Evolutionary conservation across 2,888 invertebrate genomes (phyloP), one percentile per base, ranked within the genome.

Genomic region (Eretmocerus hayati): DNA sequence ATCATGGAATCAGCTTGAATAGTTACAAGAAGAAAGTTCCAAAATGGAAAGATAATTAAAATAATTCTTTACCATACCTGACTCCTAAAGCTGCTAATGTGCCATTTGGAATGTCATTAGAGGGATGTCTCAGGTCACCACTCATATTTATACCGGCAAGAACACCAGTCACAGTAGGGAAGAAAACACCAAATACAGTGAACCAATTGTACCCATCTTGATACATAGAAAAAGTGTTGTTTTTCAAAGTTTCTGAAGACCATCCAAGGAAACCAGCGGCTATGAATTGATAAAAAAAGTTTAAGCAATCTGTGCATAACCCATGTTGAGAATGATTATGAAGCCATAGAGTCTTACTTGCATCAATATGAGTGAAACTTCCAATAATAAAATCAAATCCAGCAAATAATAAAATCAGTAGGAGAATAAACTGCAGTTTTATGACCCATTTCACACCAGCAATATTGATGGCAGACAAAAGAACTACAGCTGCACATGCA

Each of bases 391-490:
- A 94, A 74, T 96, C 95, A 58, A 92, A 75, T 11, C 91, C 92
- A 50, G 95, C 93, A 53, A 93, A 72, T 44, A 93, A 77, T 49
- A 97, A 78, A 46, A 94, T 81, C 58, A 93, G 76, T 20, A 96
- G 77, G 37, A 97, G 78, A 26, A 87, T 75, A 74, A 96, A 92
- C 69, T 97, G 96, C 46, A 96, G 75, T 65, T 96, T 91, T 48
- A 97, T 87, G 21, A 97, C 95, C 94, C 95, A 96, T 71, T 95
- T 95, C 1, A 97, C 95, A 33, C 96, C 96, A 21, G 95, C 94
- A 35, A 95, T 79, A 74, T 97, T 96, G 58, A 96, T 93, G 53
- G 87, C 83, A 46, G 92, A 85, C 16, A 96, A 77, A 31, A 93
- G 74, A 38, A 94, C 72, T 2, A 95, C 88, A 38, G 94, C 91